Percentiles rank a stretch among this genome's conserved stretches.
Evolutionary conservation across 2,797 vertebrate genomes (phyloP).

Genomic region (Urosaurus nigricauda): DNA sequence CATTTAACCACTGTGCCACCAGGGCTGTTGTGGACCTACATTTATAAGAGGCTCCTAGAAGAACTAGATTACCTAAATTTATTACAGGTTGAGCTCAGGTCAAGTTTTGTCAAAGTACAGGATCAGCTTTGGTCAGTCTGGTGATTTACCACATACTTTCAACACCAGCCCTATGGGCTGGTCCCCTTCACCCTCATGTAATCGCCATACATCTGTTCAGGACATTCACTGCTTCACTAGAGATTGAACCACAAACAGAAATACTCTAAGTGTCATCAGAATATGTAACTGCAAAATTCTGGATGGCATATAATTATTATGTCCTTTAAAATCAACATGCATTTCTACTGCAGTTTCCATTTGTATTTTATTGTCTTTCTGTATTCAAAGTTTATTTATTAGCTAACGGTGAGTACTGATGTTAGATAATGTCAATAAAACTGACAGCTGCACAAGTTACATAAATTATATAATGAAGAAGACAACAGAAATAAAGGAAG

Average conservation of each 20-base stretch:
- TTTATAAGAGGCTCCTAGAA: no score
- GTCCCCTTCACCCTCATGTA: background rate
- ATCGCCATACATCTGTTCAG: background rate
- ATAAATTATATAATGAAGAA: background rate
- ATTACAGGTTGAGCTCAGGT: no score
- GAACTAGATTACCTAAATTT: no score
- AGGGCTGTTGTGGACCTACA: no score
- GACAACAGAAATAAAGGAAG: conserved; percentile 15
- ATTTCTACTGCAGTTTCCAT: background rate
- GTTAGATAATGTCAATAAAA: background rate
- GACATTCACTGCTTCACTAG: background rate
- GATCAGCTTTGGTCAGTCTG: no score
- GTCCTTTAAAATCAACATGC: background rate
- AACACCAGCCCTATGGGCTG: no score
- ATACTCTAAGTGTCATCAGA: background rate
- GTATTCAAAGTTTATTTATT: background rate
- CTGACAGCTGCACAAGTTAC: background rate
- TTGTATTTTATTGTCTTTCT: background rate
- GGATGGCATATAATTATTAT: background rate
- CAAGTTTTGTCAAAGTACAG: no score
- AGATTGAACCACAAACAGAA: background rate
- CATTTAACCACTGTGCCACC: no score
- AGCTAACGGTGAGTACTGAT: background rate
- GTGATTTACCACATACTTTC: no score
- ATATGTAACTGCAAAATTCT: background rate